A percentile compares a stretch with the other conserved stretches of the same genome.
Evolutionary conservation across 37 sponge, comb jelly and placozoan genomes (phyloP).

Genomic region (Amphimedon queenslandica): DNA sequence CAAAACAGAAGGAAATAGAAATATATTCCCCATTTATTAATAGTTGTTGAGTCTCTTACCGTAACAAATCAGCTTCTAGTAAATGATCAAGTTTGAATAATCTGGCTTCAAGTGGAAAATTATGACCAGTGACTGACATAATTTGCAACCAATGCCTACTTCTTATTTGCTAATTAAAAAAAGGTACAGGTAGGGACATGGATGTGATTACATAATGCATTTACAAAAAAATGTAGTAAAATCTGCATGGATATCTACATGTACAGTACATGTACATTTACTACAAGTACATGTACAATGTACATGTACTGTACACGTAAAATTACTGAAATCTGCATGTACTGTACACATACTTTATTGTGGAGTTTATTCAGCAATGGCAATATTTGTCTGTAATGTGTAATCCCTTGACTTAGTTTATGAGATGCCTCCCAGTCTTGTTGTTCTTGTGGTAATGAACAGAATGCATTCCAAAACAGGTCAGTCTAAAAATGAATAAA

Average conservation of each 20-base stretch:
- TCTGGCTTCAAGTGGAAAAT: conserved; percentile 84
- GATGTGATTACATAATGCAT: neutral
- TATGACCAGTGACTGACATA: conserved; percentile 78
- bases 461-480: conserved; percentile 58
- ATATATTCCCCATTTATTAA: no score
- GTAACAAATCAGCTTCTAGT: conserved; percentile 63
- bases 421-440: conserved; percentile 82
- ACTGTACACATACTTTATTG: conserved; percentile 31
- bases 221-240: neutral
- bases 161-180: conserved; percentile 46
- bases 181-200: neutral
- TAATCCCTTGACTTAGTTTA: conserved; percentile 57
- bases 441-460: conserved; percentile 65
- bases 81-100: conserved; percentile 75
- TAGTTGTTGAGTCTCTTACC: no score
- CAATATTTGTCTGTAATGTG: conserved; percentile 56
- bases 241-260: neutral
- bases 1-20: neutral
- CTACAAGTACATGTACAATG: neutral
- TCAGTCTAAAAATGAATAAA: conserved; percentile 32
- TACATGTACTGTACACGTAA: neutral
- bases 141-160: conserved; percentile 91
- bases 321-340: neutral
- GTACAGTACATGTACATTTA: neutral
- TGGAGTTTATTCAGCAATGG: conserved; percentile 77